Conservation (phyloP, 2,113 vertebrate genomes). For the Ophthalmotilapia sp. region DNA sequence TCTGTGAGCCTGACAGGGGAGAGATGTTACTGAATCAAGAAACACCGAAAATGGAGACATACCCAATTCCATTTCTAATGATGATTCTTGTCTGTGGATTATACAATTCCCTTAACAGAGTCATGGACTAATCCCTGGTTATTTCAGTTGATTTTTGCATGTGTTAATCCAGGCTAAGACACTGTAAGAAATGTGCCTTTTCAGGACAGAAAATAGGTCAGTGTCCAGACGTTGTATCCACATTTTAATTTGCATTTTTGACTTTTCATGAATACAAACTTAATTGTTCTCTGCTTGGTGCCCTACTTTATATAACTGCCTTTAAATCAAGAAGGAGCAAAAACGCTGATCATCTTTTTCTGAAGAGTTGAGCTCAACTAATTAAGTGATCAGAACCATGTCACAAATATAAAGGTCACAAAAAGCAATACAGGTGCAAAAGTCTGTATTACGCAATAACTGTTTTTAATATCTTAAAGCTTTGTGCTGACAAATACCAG, state of each 20-base stretch:
- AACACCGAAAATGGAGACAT: background rate
- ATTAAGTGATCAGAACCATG: background rate
- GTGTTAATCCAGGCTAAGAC: slow-evolving; percentile 68
- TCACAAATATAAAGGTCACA: background rate
- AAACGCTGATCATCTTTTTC: background rate
- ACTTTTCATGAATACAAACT: slow-evolving; percentile 66
- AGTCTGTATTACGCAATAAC: background rate
- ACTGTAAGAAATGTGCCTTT: slow-evolving; percentile 51
- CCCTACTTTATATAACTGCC: slow-evolving; percentile 61
- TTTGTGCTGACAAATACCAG: background rate
- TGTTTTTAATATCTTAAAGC: background rate
- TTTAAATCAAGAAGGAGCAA: background rate
- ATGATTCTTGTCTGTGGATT: slow-evolving; percentile 32
- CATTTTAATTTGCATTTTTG: slow-evolving; percentile 68
- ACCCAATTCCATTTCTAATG: background rate
- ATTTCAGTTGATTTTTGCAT: slow-evolving; percentile 47
- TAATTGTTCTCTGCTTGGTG: slow-evolving; percentile 65
- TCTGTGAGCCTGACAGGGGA: background rate
- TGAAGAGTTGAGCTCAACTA: background rate
- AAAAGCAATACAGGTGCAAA: background rate
- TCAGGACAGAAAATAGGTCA: slow-evolving; percentile 69
- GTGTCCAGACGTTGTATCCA: slow-evolving; percentile 58
- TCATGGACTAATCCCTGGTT: slow-evolving; percentile 57
- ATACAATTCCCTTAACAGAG: slow-evolving; percentile 45
- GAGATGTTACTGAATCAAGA: background rate